Percentiles rank a stretch among this genome's conserved stretches.
Conservation (phyloP, 1,140 invertebrate species). For the Dinoponera quadriceps region DNA sequence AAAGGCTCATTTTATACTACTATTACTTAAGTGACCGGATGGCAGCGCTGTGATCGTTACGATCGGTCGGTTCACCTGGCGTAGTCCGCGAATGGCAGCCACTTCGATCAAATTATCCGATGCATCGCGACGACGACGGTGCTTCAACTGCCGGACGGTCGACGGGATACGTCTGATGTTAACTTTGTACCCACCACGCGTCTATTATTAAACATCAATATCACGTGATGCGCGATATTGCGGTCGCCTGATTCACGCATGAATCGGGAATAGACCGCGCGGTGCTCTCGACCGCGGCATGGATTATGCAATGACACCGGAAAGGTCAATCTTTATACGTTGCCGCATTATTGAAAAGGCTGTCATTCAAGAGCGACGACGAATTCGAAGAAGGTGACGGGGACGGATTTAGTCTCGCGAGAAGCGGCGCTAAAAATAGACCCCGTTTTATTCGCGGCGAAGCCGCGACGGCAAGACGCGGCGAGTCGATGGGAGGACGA, state of each 20-base stretch:
- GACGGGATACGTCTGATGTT: background rate
- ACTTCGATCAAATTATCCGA: constrained; percentile 20
- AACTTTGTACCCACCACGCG: constrained; percentile 35
- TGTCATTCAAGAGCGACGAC: no score
- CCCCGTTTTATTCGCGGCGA: no score
- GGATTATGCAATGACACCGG: constrained; percentile 1
- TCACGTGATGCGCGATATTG: background rate
- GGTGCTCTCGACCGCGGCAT: constrained; percentile 8
- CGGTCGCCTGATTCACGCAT: background rate
- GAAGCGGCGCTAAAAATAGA: no score
- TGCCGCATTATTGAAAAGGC: no score
- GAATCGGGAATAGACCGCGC: constrained; percentile 15
- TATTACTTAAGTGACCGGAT: no score
- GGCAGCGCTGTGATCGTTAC: no score
- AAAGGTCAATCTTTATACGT: no score
- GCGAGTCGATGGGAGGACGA: no score
- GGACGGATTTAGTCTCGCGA: no score
- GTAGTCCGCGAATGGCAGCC: constrained; percentile 12
- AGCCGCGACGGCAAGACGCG: no score
- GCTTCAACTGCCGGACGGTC: constrained; percentile 38
- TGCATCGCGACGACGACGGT: background rate
- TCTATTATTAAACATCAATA: constrained; percentile 39
- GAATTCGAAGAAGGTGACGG: no score
- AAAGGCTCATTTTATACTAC: no score
- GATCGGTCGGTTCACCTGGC: constrained; percentile 4